A percentile compares a stretch with the other conserved stretches of the same genome.
Conservation (phyloP, 2,797 vertebrate species). For the Geotrypetes seraphini region DNA sequence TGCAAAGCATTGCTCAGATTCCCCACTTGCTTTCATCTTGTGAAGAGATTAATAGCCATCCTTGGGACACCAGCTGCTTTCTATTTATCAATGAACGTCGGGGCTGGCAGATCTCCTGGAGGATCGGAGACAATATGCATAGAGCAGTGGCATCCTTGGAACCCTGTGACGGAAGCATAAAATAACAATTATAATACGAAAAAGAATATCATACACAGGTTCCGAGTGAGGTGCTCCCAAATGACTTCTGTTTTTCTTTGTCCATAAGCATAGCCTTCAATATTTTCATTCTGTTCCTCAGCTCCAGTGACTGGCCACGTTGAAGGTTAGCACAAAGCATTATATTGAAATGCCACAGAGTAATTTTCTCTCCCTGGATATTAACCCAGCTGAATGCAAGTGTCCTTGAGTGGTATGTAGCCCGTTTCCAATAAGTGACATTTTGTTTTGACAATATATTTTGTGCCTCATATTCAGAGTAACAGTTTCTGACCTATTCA, state of each 20-base stretch:
- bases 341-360: too few species aligned
- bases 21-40: slow-evolving; percentile 28
- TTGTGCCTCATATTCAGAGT: too few species aligned
- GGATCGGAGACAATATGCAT: neutral
- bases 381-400: too few species aligned
- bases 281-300: neutral
- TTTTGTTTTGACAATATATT: too few species aligned
- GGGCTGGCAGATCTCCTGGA: slow-evolving; percentile 9
- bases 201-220: neutral
- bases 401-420: too few species aligned
- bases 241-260: neutral
- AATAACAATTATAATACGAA: too few species aligned
- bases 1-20: slow-evolving; percentile 23
- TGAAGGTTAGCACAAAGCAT: neutral
- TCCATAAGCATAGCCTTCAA: neutral
- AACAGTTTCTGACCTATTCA: too few species aligned
- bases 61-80: slow-evolving; percentile 32
- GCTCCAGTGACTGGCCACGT: neutral
- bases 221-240: neutral
- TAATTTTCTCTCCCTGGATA: too few species aligned
- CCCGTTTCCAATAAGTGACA: too few species aligned
- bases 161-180: neutral
- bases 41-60: slow-evolving; percentile 41
- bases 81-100: slow-evolving; percentile 36
- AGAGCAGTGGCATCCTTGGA: neutral